Evolutionary conservation across 2,797 vertebrate genomes (phyloP).

Genomic region (Darevskia nairensis): DNA sequence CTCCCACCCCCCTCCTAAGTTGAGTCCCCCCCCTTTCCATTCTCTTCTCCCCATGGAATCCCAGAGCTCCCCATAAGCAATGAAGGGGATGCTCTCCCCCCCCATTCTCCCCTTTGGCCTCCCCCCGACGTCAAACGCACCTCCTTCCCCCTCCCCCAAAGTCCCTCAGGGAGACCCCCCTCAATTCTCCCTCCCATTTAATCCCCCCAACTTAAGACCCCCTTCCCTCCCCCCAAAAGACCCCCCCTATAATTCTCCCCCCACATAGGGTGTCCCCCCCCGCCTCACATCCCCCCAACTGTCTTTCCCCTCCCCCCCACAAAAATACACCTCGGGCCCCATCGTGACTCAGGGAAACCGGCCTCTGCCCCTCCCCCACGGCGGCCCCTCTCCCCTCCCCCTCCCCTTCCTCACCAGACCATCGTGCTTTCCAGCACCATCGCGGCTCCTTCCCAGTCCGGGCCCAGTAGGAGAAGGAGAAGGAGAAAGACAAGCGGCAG

Average conservation of each 20-base stretch:
- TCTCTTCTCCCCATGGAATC: neutral
- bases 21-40: no score
- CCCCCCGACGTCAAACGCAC: neutral
- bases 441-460: constrained; percentile 80
- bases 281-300: neutral
- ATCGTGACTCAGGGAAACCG: constrained; percentile 3
- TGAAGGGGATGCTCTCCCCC: no score
- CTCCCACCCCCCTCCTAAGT: no score
- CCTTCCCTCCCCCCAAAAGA: no score
- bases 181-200: neutral
- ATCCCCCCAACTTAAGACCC: rapidly evolving
- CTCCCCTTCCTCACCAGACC: constrained; percentile 89
- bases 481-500: no score
- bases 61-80: neutral
- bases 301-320: neutral
- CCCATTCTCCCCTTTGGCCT: neutral
- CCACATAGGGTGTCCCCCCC: neutral
- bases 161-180: neutral
- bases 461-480: neutral
- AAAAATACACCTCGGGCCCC: no score
- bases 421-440: constrained; percentile 98
- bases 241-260: no score
- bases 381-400: no score
- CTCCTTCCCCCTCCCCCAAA: neutral
- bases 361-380: neutral